Conservation (phyloP, 2,113 vertebrate species). For the Hucho hucho region DNA sequence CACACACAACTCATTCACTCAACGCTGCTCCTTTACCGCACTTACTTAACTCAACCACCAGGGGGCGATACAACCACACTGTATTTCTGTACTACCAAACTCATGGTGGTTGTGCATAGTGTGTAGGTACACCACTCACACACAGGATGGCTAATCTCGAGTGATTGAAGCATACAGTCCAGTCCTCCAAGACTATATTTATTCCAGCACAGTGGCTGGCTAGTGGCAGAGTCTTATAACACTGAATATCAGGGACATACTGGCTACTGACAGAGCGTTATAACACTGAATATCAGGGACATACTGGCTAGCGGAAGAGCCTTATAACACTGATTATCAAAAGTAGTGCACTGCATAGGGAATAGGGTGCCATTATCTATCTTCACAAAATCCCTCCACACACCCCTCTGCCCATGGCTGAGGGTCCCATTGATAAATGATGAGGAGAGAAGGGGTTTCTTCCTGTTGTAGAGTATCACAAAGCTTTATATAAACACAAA, state of each 20-base stretch:
- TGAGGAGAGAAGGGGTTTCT: neutral
- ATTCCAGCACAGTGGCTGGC: neutral
- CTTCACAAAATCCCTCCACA: no score
- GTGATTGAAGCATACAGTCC: neutral
- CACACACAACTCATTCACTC: no score
- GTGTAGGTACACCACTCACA: neutral
- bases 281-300: slow-evolving; percentile 23
- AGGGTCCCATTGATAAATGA: neutral
- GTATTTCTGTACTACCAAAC: neutral
- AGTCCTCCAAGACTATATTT: slow-evolving; percentile 1
- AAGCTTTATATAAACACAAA: no score
- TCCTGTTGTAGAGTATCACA: no score
- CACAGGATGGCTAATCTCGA: neutral
- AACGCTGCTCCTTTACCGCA: slow-evolving; percentile 6
- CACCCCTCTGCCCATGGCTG: neutral
- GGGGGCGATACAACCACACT: slow-evolving; percentile 44
- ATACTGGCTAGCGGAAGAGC: neutral
- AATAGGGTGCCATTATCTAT: no score
- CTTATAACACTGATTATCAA: neutral
- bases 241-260: slow-evolving; percentile 21
- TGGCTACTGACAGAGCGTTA: neutral
- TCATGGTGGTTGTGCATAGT: no score
- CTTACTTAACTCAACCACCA: slow-evolving; percentile 35
- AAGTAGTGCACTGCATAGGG: no score
- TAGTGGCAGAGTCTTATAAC: slow-evolving; percentile 47